Base-by-base conservation (phyloP, 2,888 invertebrate species). In the Portevinia maculata region DNA sequence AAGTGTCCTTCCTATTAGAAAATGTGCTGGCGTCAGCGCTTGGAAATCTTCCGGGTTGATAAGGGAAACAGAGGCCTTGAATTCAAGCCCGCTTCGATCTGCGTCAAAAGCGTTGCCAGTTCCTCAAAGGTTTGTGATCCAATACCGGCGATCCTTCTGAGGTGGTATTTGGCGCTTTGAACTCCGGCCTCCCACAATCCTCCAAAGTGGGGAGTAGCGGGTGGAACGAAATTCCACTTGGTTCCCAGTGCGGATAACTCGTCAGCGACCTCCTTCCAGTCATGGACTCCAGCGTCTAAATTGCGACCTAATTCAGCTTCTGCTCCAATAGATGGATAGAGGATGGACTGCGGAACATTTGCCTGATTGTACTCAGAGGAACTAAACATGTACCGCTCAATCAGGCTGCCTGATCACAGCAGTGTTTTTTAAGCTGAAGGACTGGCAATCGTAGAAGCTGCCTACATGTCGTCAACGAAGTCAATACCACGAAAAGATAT, bases 31-130 rank as follows among this genome's bases (percentile, higher is more conserved):
- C 1, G 48, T 48, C 1, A 48, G 48, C 6, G 48, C 24, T 24
- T 21, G 3, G 24, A 48, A 48, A 21, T 48, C 48, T 11, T 24
- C 24, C 11, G 48, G 48, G 24, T 48, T 13, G 30, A 15, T 15
- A 52, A 30, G 7, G 32, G 52, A 15, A 15, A 52, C 5, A 52
- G 32, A 15, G 52, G 30, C 30, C 30, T 52, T 13, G 52, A 52
- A 52, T 52, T 52, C 8, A 52, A 52, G 15, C 52, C 30, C 4
- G 28, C 52, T 32, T 52, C 30, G 32, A 32, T 52, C n/a, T 30
- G 32, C 7, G 13, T 13, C 9, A 32, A 30, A 52, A 30, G 32
- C 15, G 52, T 52, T 15, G 52, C 9, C 32, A 52, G 48, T 24
- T 48, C 48, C 19, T 46, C 46, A 9, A 19, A 46, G 4, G 48